Evolutionary conservation across 2,888 invertebrate species (phyloP).

Genomic region (Ametastegia equiseti): DNA sequence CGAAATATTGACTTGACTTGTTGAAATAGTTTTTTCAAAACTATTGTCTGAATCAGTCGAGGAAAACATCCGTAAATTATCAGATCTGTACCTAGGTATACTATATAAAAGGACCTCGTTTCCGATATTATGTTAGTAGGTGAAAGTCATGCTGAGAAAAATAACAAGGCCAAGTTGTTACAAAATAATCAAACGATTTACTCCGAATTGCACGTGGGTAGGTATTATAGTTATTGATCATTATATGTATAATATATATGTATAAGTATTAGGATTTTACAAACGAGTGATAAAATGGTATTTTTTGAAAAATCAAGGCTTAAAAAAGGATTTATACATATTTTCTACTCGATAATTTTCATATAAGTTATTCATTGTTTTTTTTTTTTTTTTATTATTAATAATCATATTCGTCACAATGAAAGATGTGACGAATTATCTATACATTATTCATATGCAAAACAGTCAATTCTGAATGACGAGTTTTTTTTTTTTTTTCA

Average conservation of each 20-base stretch:
- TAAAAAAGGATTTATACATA: not conserved
- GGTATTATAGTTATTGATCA: no score
- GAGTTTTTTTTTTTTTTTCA: not conserved
- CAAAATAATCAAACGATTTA: slow-evolving; percentile 25
- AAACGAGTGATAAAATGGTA: not conserved
- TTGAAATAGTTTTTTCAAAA: not conserved
- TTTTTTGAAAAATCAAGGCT: not conserved
- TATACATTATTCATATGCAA: not conserved
- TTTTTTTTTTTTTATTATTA: not conserved
- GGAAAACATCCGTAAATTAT: no score
- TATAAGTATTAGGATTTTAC: not conserved
- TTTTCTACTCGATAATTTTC: not conserved
- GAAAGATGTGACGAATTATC: not conserved
- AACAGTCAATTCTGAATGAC: not conserved
- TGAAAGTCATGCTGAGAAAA: not conserved
- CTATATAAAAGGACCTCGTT: not conserved
- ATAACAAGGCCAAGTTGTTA: slow-evolving; percentile 6
- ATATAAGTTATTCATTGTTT: not conserved
- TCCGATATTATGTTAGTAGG: not conserved
- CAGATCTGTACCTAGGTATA: not conserved
- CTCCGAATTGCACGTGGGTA: not conserved
- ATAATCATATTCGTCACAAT: not conserved
- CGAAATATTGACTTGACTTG: not conserved
- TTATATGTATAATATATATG: not conserved
- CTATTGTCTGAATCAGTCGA: not conserved